These are phyloP conservation scores for Anguilla rostrata DNA, from an alignment of 2,113 vertebrate genomes.

Conservation along the genomic window DNA sequence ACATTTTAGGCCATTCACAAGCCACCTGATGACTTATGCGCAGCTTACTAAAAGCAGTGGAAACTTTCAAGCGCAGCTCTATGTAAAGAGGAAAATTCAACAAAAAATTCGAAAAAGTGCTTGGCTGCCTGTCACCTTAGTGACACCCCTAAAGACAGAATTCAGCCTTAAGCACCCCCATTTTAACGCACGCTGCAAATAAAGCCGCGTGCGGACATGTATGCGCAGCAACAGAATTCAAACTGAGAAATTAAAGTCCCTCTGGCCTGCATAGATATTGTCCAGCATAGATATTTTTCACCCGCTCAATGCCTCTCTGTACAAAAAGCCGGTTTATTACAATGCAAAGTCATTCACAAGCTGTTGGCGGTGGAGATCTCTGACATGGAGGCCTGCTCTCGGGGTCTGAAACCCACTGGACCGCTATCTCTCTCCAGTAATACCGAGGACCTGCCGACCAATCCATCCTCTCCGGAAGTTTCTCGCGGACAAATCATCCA, in stretches of 20 bases:
- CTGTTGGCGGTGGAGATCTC: not conserved
- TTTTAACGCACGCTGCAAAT: no score
- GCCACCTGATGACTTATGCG: no score
- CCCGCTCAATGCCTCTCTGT: not conserved
- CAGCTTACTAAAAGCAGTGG: not conserved
- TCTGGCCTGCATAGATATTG: not conserved
- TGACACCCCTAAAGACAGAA: no score
- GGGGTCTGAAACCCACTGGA: not conserved
- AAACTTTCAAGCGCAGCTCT: not conserved
- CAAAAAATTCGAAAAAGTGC: not conserved
- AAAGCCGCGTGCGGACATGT: no score
- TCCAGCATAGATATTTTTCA: not conserved
- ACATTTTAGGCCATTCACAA: no score
- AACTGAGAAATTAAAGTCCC: not conserved
- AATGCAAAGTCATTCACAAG: not conserved
- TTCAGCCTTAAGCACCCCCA: no score
- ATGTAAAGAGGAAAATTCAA: not conserved
- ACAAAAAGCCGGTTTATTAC: not conserved
- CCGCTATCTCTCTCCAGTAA: not conserved
- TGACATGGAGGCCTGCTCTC: not conserved
- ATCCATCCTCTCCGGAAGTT: not conserved
- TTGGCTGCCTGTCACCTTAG: no score
- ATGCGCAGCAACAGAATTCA: not conserved
- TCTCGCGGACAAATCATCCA: not conserved
- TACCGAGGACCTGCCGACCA: no score